Evolutionary conservation across 2,797 vertebrate species (phyloP).

Genomic region (Halcyon chelicuti): DNA sequence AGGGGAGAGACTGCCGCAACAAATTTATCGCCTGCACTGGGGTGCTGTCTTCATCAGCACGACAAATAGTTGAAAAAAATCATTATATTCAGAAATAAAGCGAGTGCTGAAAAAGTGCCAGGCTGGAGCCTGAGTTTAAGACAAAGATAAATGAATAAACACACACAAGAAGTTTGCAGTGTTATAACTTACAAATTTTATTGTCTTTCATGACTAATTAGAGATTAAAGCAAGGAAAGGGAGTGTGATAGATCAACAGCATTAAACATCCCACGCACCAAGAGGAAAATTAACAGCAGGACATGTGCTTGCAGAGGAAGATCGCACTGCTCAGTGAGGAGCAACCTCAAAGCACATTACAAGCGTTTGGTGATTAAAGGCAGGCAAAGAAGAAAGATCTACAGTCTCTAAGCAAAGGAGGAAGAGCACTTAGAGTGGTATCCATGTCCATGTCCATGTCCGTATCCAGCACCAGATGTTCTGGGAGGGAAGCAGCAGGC

Average conservation of each 20-base stretch:
- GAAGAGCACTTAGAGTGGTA: rapidly evolving
- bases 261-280: not conserved
- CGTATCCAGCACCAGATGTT: rapidly evolving
- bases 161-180: not conserved
- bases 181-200: not conserved
- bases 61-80: not conserved
- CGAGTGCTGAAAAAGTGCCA: not conserved
- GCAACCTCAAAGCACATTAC: not conserved
- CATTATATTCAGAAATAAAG: not conserved
- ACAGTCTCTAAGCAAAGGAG: not conserved
- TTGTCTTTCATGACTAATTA: not conserved
- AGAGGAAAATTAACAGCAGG: not conserved
- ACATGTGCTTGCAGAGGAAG: not conserved
- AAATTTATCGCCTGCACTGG: rapidly evolving
- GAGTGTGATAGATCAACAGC: not conserved
- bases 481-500: not conserved
- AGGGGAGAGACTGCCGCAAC: not conserved
- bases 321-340: rapidly evolving
- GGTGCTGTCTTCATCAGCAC: not conserved
- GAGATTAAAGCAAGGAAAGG: not conserved
- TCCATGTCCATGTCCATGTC: not conserved
- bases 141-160: not conserved
- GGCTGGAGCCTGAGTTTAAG: not conserved
- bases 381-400: not conserved
- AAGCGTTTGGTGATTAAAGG: not conserved